Evolutionary conservation across 2,888 invertebrate genomes (phyloP).

Genomic region (Tortrix viridana): DNA sequence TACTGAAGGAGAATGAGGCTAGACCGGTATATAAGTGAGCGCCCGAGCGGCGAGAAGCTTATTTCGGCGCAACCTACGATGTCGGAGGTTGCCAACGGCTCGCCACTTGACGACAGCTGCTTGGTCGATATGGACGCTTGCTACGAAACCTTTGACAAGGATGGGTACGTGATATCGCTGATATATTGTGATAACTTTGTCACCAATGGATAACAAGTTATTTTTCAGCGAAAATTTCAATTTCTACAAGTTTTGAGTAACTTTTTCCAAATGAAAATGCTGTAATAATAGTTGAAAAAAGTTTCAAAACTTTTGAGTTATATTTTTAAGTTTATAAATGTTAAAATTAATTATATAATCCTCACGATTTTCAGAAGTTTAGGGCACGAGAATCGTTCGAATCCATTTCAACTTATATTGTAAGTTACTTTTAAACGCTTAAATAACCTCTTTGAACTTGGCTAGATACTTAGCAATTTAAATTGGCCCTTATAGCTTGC

Average conservation of each 20-base stretch:
- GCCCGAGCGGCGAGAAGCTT: conserved; percentile 61
- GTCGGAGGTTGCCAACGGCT: conserved; percentile 72
- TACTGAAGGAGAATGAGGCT: conserved; percentile 64
- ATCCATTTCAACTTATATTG: too few relatives aligned
- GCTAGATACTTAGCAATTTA: conserved; percentile 11
- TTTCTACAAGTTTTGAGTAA: not conserved
- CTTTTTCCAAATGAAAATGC: not conserved
- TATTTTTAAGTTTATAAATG: conserved; percentile 14
- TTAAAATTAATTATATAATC: too few relatives aligned
- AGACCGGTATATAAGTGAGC: conserved; percentile 68
- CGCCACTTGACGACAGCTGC: conserved; percentile 79
- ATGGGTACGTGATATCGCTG: conserved; percentile 86
- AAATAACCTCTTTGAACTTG: not conserved
- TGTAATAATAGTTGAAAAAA: not conserved
- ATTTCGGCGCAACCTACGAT: conserved; percentile 77
- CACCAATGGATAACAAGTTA: conserved; percentile 14
- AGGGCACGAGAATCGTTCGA: too few relatives aligned
- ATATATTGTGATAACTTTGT: conserved; percentile 14
- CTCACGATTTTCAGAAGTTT: too few relatives aligned
- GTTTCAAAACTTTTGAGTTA: conserved; percentile 22
- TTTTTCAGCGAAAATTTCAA: conserved; percentile 10
- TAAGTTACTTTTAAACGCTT: not conserved
- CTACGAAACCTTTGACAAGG: conserved; percentile 95
- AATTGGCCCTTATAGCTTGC: conserved; percentile 3
- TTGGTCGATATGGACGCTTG: conserved; percentile 93